These are phyloP conservation scores for Neopelma chrysocephalum DNA, from an alignment of 2,797 vertebrate species.

Conservation along the genomic window DNA sequence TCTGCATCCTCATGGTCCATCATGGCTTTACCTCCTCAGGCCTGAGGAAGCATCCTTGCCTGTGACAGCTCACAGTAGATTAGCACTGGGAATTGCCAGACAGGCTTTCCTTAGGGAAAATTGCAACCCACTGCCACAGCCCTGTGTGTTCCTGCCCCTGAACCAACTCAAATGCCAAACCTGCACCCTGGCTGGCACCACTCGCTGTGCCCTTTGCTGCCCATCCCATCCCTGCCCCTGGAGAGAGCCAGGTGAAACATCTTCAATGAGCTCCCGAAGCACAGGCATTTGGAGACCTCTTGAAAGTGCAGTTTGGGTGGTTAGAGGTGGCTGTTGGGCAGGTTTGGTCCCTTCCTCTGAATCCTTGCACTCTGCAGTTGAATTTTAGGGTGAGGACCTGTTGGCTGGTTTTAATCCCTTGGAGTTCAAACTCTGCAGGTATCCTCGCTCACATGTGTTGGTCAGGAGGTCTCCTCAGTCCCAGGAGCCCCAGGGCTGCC, in stretches of 20 bases:
- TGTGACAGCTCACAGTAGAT: not conserved
- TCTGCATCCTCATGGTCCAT: not conserved
- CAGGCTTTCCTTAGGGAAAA: not conserved
- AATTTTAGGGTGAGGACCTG: not conserved
- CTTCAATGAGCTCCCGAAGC: not conserved
- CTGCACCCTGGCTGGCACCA: fast-evolving
- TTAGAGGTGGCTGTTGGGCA: fast-evolving
- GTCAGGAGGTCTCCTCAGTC: not conserved
- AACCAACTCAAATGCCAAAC: fast-evolving
- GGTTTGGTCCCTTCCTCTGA: not conserved
- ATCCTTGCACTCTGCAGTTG: not conserved
- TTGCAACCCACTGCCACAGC: not conserved
- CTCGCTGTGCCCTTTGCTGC: not conserved
- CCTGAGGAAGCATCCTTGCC: not conserved
- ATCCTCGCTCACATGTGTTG: fast-evolving
- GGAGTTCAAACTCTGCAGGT: not conserved
- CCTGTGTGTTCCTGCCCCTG: not conserved
- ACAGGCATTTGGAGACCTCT: not conserved
- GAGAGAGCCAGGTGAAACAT: not conserved
- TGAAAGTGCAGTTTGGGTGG: not conserved
- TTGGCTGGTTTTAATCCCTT: not conserved
- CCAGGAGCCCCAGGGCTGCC: not conserved
- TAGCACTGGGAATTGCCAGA: no score
- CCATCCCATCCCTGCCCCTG: not conserved
- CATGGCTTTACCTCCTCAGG: not conserved